phyloP scores from a whole-genome alignment of 2,797 vertebrate genomes.

The Pygocentrus nattereri region DNA sequence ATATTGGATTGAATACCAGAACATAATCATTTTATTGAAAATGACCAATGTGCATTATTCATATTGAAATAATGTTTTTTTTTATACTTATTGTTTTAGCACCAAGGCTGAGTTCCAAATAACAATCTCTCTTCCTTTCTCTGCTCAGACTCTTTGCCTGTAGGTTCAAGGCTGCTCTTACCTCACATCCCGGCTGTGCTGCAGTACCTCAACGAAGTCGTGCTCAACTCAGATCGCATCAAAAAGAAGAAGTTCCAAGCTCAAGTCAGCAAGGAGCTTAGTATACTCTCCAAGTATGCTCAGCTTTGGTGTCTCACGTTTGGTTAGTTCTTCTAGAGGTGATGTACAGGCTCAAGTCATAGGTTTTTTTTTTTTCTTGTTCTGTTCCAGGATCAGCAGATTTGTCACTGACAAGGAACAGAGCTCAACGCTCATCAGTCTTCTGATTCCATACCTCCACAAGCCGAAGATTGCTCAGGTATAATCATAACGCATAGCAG shows the following conservation, averaged over 20 bases:
- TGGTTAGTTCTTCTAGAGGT: neutral
- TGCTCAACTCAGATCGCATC: constrained; percentile 85
- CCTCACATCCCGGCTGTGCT: constrained; percentile 91
- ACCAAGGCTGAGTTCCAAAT: too few species aligned
- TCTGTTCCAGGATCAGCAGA: constrained; percentile 71
- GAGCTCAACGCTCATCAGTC: constrained; percentile 88
- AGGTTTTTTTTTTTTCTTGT: neutral
- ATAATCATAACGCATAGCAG: constrained; percentile 17
- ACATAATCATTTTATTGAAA: too few species aligned
- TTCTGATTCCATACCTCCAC: constrained; percentile 91
- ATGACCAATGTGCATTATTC: too few species aligned
- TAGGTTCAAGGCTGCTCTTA: constrained; percentile 86
- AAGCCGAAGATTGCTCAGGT: constrained; percentile 86
- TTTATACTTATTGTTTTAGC: neutral
- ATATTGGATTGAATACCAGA: neutral
- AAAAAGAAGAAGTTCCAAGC: constrained; percentile 89
- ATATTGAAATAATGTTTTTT: too few species aligned
- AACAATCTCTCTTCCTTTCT: neutral
- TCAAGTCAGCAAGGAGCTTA: constrained; percentile 94
- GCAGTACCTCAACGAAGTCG: constrained; percentile 86
- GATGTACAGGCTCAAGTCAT: neutral
- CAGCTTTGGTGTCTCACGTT: neutral
- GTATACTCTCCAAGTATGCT: constrained; percentile 95
- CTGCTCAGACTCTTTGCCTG: constrained; percentile 77
- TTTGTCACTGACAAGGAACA: constrained; percentile 92